Base-by-base conservation (phyloP, 2,797 vertebrate genomes). In the Pangasius larnaudii region DNA sequence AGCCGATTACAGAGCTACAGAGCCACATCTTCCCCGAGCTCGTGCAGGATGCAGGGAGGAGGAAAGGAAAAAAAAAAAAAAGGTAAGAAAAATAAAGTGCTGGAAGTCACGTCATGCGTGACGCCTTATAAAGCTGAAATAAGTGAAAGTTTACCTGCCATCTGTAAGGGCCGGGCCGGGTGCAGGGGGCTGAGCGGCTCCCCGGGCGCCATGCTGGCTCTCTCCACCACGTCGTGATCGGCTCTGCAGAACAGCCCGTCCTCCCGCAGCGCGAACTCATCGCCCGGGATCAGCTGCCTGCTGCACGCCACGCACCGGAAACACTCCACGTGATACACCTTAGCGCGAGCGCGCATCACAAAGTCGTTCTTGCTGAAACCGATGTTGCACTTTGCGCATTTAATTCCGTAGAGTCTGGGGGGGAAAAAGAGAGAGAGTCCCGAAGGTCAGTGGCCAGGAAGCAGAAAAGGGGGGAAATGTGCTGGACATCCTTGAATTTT, bases 291-390 rank as follows among this genome's bases (percentile, higher is more conserved):
- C 91, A 99, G 97, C 94, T 99, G 98, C 85, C 98, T 96, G 95
- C 98, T 98, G 95, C 98, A 99, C 92, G 98, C 98, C 95, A 98
- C 98, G 93, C 98, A 99, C 92, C 98, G 97, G 95, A 99, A 99
- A 95, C 98, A 99, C 94, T 99, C 98, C 94, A 99, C 98, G 95
- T 99, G 98, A 95, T 98, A 99, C 90, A 99, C 98, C 94, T 99
- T 98, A 94, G 97, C 96, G 87, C 98, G 98, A 87, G 98, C 98
- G 87, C 98, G 94, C 98, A 99, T 99, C 94, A 99, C 98, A 92
- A 99, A 98, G 96, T 99, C 98, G 89, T 98, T 99, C 95, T 98
- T 99, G 95, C 98, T 98, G 97, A 99, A 99, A 91, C 98, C 98
- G 93, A 99, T 98, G 95, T 97, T 98, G 95, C 98, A 99, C 94